Evolutionary conservation across 2,113 vertebrate species (phyloP).

Genomic region (Neomonachus schauinslandi): DNA sequence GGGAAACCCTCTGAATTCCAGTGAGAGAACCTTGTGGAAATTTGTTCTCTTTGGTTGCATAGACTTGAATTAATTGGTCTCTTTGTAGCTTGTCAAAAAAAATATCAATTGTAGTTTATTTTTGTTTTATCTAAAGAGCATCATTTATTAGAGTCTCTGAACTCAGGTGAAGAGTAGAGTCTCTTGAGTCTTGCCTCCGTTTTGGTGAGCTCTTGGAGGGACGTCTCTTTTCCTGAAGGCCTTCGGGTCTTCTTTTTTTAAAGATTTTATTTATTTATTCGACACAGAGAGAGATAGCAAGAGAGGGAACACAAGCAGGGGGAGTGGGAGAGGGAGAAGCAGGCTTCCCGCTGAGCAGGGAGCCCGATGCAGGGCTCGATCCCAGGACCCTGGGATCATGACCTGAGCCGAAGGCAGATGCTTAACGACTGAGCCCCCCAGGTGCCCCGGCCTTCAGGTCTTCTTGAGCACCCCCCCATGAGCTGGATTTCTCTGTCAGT

Average conservation of each 20-base stretch:
- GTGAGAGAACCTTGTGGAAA: not conserved
- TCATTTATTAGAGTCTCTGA: not conserved
- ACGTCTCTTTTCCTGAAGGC: not conserved
- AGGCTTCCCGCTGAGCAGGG: too few relatives aligned
- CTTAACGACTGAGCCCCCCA: too few relatives aligned
- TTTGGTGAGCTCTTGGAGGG: not conserved
- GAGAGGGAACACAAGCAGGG: too few relatives aligned
- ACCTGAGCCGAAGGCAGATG: too few relatives aligned
- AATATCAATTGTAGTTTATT: not conserved
- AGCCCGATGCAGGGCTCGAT: too few relatives aligned
- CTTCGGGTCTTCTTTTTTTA: not conserved
- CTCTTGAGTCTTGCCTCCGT: not conserved
- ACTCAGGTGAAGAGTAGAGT: not conserved
- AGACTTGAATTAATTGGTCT: not conserved
- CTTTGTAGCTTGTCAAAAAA: conserved; percentile 1
- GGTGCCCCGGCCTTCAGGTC: not conserved
- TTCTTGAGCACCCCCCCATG: not conserved
- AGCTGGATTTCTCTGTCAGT: not conserved
- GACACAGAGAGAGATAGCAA: too few relatives aligned
- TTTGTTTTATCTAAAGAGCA: conserved; percentile 18
- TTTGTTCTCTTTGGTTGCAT: not conserved
- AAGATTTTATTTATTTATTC: too few relatives aligned
- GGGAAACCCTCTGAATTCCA: not conserved
- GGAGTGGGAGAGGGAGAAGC: too few relatives aligned
- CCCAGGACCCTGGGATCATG: too few relatives aligned